Conservation (phyloP, 2,113 vertebrate species). For the Phrynosoma platyrhinos region DNA sequence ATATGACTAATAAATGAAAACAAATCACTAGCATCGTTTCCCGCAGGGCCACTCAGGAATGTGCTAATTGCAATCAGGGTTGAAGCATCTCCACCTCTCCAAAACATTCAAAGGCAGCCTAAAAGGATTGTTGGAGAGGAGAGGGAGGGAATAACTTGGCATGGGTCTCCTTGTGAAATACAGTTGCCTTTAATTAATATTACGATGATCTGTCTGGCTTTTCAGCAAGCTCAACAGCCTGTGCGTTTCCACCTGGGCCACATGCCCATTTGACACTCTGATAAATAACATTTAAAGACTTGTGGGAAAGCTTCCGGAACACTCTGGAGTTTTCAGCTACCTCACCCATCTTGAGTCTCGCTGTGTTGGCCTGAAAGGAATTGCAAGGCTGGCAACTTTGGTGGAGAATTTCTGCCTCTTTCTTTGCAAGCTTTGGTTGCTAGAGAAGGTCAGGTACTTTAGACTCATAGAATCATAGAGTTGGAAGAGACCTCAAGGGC, state of each 20-base stretch:
- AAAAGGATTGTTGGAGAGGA: background rate
- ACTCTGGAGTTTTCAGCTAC: fast-evolving
- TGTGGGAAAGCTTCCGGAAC: background rate
- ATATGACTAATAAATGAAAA: too few species aligned
- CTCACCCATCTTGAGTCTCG: background rate
- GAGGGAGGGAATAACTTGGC: background rate
- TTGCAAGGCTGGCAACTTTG: background rate
- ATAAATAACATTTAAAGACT: constrained; percentile 14
- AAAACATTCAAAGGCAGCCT: background rate
- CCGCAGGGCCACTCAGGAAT: too few species aligned
- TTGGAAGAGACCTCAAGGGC: too few species aligned
- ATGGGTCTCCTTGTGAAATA: constrained; percentile 10
- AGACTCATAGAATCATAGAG: too few species aligned
- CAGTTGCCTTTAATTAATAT: background rate
- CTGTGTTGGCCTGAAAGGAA: background rate
- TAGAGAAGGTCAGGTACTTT: too few species aligned
- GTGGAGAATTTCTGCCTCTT: background rate
- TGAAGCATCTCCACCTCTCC: background rate
- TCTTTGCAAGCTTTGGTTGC: too few species aligned
- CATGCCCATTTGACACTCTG: background rate
- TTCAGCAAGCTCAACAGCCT: background rate
- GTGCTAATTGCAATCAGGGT: too few species aligned
- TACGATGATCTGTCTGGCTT: background rate
- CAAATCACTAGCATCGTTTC: too few species aligned
- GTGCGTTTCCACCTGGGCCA: background rate